Percentiles rank a stretch among this genome's conserved stretches.
Evolutionary conservation across 2,113 vertebrate species (phyloP).

Genomic region (Actenoides hombroni): DNA sequence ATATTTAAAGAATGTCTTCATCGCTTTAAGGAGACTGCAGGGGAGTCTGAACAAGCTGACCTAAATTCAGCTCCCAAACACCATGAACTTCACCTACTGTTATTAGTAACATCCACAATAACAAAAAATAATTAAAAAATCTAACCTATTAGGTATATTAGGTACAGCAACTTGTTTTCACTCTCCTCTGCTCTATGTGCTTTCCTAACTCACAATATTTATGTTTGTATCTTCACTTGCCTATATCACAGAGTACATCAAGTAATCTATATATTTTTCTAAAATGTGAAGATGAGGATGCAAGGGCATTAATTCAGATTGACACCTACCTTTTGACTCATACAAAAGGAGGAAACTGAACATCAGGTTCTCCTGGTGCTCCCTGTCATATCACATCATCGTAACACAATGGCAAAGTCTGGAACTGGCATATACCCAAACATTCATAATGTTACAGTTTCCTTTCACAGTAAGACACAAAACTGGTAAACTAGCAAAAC

Average conservation of each 20-base stretch:
- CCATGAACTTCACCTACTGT: background rate
- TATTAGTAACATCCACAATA: background rate
- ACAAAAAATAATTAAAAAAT: background rate
- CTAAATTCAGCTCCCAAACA: background rate
- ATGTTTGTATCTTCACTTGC: background rate
- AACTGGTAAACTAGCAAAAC: rapidly evolving
- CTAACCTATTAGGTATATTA: background rate
- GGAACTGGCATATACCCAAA: background rate
- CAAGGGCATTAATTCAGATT: background rate
- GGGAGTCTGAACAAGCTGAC: background rate
- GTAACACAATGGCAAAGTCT: background rate
- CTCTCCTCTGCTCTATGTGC: background rate
- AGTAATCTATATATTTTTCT: background rate
- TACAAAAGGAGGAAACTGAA: background rate
- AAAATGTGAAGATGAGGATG: background rate
- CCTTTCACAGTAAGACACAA: background rate
- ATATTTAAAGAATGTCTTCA: background rate
- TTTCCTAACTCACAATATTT: background rate
- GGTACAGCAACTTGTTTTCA: background rate
- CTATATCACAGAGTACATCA: background rate
- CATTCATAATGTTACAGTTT: background rate
- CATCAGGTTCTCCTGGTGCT: background rate
- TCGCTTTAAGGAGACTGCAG: background rate
- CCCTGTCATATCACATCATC: background rate
- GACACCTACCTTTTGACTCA: background rate